Base-by-base conservation (phyloP, 1,140 invertebrate species). In the Halesus radiatus region DNA sequence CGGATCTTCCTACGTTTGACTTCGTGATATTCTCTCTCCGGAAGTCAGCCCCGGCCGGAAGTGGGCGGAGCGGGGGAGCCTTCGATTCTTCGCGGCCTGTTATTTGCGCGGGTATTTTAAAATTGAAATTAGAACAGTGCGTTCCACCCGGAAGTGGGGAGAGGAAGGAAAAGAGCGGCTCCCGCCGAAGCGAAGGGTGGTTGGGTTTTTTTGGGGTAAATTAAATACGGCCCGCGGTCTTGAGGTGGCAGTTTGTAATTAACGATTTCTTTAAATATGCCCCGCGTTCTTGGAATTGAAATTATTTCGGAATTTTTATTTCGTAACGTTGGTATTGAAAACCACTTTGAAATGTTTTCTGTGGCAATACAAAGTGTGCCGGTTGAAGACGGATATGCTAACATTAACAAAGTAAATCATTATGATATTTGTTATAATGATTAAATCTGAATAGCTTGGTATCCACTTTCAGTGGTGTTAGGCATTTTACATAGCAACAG, bases 71-170 rank as follows among this genome's bases (percentile, higher is more conserved):
- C 50, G 58, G 70, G 52, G 37, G 78, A 64, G 32, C 23, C 53
- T 81, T 81, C 77, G 80, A 81, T 81, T 81, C 72, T 81, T 81
- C 77, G 80, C 80, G 50, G 58, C 58, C 54, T n/a, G 78, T 80
- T 83, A 80, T 83, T 83, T 83, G 76, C 68, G 81, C 76, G 81
- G 77, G 76, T 83, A 77, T 83, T 83, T 83, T 83, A 79, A 83
- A 83, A 83, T 83, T 83, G 82, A 83, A 83, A 83, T 83, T 83
- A 83, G 79, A 80, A 70, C 81, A 78, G 62, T 75, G 81, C 81
- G 76, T 77, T 76, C 76, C 23, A 50, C 77, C 72, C 54, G 72
- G 54, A 75, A 60, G 23, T 23, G 74, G 72, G 73, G 70, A 32
- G 58, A 52, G 68, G 53, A 50, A 52, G 66, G 68, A 22, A 18